Evolutionary conservation across 2,797 vertebrate genomes (phyloP), one percentile per base, ranked within the genome.

Genomic region (Sebastes miniatus): DNA sequence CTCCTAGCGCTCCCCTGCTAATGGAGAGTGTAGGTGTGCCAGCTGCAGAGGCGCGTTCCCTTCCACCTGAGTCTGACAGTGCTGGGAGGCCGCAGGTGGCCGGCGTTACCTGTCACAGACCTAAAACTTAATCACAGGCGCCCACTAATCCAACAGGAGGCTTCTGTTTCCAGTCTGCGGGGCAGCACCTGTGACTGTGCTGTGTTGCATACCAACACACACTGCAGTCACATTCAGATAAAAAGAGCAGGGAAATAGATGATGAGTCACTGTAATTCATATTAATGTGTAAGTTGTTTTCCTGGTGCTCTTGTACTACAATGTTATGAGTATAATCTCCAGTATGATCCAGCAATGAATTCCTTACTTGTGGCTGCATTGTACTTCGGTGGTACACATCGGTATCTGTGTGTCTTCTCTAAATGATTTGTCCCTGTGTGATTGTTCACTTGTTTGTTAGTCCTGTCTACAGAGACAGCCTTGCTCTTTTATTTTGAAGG

Each of bases 51-150:
- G 67, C 29, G 52, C 3, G 4, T 8, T 29, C 10, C 63, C 20
- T 22, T 62, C 58, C 61, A 65, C 76, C 76, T 69, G 83, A 64
- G 73, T 70, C 62, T 63, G 58, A 83, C 59, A 3, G 63, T 2
- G 22, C 52, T 25, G 25, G 1, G 68, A 10, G 71, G 43, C 68
- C 20, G 1, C 79, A 86, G 85, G 77, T 87, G 80, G 79, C 67
- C 58, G 2, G 39, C 11, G 2, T n/a, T 76, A 76, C 77, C 80
- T 77, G 69, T 64, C 69, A 63, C 69, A 57, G 29, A 56, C 34
- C 27, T 29, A 34, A 47, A 71, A 73, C 80, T 29, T 76, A 68
- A 88, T 87, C 77, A 72, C 79, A 25, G 74, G 18, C 2, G 14
- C 56, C 36, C 54, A 22, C 27, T 77, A 39, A 77, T 79, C 59